These are phyloP conservation scores for Tanypteryx hageni DNA, from an alignment of 2,888 invertebrate species.

Conservation along the genomic window DNA sequence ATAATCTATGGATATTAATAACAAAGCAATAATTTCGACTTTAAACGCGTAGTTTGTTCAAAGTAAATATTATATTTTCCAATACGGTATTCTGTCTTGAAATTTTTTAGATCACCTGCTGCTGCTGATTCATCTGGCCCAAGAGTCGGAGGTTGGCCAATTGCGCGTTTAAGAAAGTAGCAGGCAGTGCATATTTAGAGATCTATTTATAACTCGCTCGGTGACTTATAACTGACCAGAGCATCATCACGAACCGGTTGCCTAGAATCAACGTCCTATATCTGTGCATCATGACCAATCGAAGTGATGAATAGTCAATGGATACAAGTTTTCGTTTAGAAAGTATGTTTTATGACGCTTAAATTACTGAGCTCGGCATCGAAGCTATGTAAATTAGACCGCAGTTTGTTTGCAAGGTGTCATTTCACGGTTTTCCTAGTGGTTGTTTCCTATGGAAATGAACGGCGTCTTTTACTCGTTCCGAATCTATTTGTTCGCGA, in stretches of 20 bases:
- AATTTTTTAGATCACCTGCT: too few relatives aligned
- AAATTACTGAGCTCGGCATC: not conserved
- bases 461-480: too few relatives aligned
- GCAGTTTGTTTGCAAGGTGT: too few relatives aligned
- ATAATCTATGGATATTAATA: too few relatives aligned
- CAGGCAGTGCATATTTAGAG: not conserved
- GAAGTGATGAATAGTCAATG: not conserved
- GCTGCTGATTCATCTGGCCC: too few relatives aligned
- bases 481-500: too few relatives aligned
- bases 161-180: not conserved
- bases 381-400: not conserved
- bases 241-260: not conserved
- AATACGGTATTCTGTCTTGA: too few relatives aligned
- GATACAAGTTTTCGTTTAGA: not conserved
- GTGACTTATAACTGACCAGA: not conserved
- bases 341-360: not conserved
- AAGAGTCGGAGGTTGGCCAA: not conserved
- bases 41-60: too few relatives aligned
- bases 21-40: too few relatives aligned
- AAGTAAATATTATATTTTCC: too few relatives aligned
- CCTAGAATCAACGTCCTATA: not conserved
- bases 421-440: too few relatives aligned
- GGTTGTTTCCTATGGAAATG: too few relatives aligned
- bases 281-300: not conserved
- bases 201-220: not conserved